A percentile compares a stretch with the other conserved stretches of the same genome.
These are phyloP conservation scores for Idris sp. DNA, from an alignment of 1,140 invertebrate genomes.

Conservation along the genomic window DNA sequence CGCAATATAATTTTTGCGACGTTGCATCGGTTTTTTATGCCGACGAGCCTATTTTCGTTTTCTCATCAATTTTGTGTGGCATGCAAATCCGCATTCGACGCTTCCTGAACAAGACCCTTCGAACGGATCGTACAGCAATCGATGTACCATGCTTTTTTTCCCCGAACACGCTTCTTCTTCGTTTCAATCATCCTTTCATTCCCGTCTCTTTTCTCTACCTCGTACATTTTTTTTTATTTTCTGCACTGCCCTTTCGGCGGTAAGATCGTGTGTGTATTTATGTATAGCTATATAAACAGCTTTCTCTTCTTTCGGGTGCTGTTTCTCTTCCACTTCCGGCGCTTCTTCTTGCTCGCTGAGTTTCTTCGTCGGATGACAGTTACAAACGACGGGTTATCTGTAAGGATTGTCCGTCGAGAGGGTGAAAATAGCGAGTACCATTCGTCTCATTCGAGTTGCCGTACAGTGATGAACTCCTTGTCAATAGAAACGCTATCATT, in stretches of 20 bases:
- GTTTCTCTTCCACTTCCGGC: slow-evolving; percentile 47
- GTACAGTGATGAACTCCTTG: slow-evolving; percentile 65
- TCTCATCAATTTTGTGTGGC: slow-evolving; percentile 71
- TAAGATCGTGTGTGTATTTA: slow-evolving; percentile 44
- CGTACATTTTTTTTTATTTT: slow-evolving; percentile 4
- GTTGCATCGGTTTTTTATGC: slow-evolving; percentile 33
- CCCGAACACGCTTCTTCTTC: slow-evolving; percentile 15
- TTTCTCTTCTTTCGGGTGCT: slow-evolving; percentile 31
- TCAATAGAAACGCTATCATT: slow-evolving; percentile 71
- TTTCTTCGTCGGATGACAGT: slow-evolving; percentile 68
- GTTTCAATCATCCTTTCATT: slow-evolving; percentile 58
- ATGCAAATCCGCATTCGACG: slow-evolving; percentile 71
- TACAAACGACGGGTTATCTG: slow-evolving; percentile 76
- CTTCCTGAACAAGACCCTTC: slow-evolving; percentile 62
- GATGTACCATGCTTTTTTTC: slow-evolving; percentile 37
- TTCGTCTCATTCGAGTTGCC: slow-evolving; percentile 53
- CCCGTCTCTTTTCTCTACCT: slow-evolving; percentile 20
- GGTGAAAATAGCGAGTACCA: slow-evolving; percentile 72
- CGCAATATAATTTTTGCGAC: slow-evolving; percentile 21
- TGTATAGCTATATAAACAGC: slow-evolving; percentile 56
- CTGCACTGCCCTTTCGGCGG: slow-evolving; percentile 16
- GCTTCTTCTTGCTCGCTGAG: slow-evolving; percentile 54
- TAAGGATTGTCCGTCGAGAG: slow-evolving; percentile 72
- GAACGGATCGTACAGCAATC: slow-evolving; percentile 56
- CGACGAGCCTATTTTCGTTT: slow-evolving; percentile 44